Percentiles rank a stretch among this genome's conserved stretches.
Conservation (phyloP, 2,113 vertebrate genomes). For the Phrynosoma blainvillii region DNA sequence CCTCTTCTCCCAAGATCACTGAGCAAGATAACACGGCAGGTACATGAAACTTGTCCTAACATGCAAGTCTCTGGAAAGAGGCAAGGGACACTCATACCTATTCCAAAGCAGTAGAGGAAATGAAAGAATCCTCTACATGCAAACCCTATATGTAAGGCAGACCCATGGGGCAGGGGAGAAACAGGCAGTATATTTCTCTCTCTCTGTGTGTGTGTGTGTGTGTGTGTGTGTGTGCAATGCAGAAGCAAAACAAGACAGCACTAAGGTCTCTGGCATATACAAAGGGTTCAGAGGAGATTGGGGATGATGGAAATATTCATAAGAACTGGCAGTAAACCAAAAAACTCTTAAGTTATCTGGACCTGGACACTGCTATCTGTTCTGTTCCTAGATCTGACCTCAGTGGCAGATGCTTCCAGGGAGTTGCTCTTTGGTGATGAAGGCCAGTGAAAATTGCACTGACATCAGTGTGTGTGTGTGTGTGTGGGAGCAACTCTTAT, state of each 20-base stretch:
- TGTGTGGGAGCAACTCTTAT: not conserved
- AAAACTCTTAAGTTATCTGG: too few relatives aligned
- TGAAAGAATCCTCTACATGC: not conserved
- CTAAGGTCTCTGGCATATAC: not conserved
- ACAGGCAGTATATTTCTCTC: too few relatives aligned
- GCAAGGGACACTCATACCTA: not conserved
- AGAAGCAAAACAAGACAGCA: not conserved
- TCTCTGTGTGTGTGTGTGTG: too few relatives aligned
- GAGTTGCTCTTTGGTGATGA: not conserved
- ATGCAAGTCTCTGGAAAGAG: not conserved
- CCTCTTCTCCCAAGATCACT: too few relatives aligned
- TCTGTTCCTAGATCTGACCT: not conserved
- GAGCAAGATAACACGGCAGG: not conserved
- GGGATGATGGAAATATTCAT: too few relatives aligned
- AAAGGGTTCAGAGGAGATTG: not conserved
- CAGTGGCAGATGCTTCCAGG: too few relatives aligned
- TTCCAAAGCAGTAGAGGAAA: not conserved
- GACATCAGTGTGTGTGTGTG: not conserved
- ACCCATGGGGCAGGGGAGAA: not conserved
- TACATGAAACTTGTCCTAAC: too few relatives aligned
- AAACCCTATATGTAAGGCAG: too few relatives aligned
- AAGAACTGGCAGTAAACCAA: not conserved
- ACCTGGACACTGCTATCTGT: not conserved
- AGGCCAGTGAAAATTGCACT: not conserved
- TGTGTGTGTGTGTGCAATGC: too few relatives aligned